Percentiles rank a stretch among this genome's conserved stretches.
Evolutionary conservation across 2,113 vertebrate genomes (phyloP).

Genomic region (Oreochromis spilurus): DNA sequence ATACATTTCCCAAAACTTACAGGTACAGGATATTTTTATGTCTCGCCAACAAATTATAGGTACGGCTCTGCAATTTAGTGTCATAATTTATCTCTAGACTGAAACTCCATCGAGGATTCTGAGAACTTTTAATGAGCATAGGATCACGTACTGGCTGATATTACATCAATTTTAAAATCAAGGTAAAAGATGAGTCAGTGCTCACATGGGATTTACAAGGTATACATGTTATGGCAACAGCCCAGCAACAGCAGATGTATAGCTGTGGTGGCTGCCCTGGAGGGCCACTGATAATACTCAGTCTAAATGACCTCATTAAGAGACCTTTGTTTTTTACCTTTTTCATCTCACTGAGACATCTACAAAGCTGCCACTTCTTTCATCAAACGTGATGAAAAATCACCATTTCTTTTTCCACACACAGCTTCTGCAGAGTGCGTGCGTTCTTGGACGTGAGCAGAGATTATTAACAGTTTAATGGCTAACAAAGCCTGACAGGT

Average conservation of each 20-base stretch:
- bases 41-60: not conserved
- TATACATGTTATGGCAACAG: not conserved
- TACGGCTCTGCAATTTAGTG: not conserved
- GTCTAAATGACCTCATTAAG: conserved; percentile 68
- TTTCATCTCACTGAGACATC: conserved; percentile 30
- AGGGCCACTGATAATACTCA: conserved; percentile 52
- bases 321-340: conserved; percentile 47
- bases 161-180: conserved; percentile 18
- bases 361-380: not conserved
- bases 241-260: conserved; percentile 37
- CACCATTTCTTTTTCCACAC: conserved; percentile 32
- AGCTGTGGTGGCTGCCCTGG: conserved; percentile 33
- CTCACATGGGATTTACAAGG: not conserved
- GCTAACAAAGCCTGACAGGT: conserved; percentile 66
- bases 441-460: not conserved
- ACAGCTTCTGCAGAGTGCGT: not conserved
- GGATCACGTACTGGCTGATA: not conserved
- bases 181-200: conserved; percentile 6
- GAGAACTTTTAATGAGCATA: conserved; percentile 18
- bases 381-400: conserved; percentile 55
- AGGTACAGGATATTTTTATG: not conserved
- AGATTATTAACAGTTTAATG: conserved; percentile 71
- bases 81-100: not conserved
- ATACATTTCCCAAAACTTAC: not conserved
- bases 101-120: not conserved